Evolutionary conservation across 2,888 invertebrate species (phyloP).

Genomic region (Chalcis sispes): DNA sequence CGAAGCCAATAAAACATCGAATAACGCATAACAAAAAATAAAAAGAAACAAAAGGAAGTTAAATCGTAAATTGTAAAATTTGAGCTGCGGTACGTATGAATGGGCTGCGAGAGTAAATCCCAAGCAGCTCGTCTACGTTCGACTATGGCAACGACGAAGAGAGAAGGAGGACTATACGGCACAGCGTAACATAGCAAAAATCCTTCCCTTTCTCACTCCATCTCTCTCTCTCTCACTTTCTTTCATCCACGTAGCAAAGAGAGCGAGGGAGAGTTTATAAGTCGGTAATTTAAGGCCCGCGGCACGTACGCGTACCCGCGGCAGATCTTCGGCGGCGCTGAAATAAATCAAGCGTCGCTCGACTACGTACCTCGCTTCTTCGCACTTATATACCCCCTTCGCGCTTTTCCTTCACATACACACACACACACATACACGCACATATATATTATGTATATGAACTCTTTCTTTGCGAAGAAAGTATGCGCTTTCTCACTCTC

Average conservation of each 20-base stretch:
- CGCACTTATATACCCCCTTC: too few relatives aligned
- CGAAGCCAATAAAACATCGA: background rate
- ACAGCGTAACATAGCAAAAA: slow-evolving; percentile 28
- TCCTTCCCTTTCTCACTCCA: slow-evolving; percentile 8
- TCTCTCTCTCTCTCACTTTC: slow-evolving; percentile 3
- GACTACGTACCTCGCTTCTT: too few relatives aligned
- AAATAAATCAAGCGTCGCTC: too few relatives aligned
- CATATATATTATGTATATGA: background rate
- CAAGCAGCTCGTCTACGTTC: slow-evolving; percentile 24
- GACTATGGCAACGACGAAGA: too few relatives aligned
- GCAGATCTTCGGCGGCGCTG: slow-evolving; percentile 75
- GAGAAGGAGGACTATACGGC: too few relatives aligned
- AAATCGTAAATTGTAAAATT: background rate
- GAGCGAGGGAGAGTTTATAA: slow-evolving; percentile 72
- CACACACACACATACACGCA: too few relatives aligned
- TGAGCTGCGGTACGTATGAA: background rate
- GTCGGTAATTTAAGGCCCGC: slow-evolving; percentile 75
- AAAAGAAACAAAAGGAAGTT: slow-evolving; percentile 2
- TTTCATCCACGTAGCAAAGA: slow-evolving; percentile 43
- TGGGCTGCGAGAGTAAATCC: slow-evolving; percentile 31
- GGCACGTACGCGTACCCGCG: slow-evolving; percentile 72
- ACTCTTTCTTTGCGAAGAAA: background rate
- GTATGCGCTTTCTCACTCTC: slow-evolving; percentile 64
- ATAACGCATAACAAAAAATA: background rate
- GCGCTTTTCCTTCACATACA: too few relatives aligned